A percentile compares a stretch with the other conserved stretches of the same genome.
These are phyloP conservation scores for Standfussiana lucernea DNA, from an alignment of 2,888 invertebrate genomes.

Conservation along the genomic window DNA sequence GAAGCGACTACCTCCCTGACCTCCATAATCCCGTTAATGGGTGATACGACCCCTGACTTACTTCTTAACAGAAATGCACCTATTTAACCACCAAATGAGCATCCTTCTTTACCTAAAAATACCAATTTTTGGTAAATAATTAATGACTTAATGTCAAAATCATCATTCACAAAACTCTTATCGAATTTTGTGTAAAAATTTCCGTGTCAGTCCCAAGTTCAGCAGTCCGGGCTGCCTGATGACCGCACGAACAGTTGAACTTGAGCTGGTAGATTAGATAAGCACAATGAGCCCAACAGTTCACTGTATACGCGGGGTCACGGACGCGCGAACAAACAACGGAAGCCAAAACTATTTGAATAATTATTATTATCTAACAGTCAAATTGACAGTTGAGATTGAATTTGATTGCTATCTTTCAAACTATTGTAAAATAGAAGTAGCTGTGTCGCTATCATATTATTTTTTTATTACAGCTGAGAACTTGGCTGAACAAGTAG, in stretches of 20 bases:
- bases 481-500: too few species aligned
- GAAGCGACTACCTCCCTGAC: background rate
- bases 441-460: too few species aligned
- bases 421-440: too few species aligned
- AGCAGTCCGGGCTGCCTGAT: background rate
- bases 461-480: too few species aligned
- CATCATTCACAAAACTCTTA: background rate
- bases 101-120: background rate
- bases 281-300: slow-evolving; percentile 12
- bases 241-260: slow-evolving; percentile 5
- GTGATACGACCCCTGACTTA: background rate
- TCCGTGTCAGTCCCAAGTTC: background rate
- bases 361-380: slow-evolving; percentile 20
- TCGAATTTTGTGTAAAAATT: background rate
- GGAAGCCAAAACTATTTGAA: slow-evolving; percentile 10
- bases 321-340: slow-evolving; percentile 8
- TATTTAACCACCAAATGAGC: background rate
- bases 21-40: background rate
- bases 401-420: too few species aligned
- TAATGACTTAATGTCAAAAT: background rate
- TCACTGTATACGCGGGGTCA: slow-evolving; percentile 36
- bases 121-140: background rate
- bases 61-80: background rate
- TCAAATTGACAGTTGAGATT: background rate
- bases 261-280: slow-evolving; percentile 30